These are phyloP conservation scores for Phyto melanocephala DNA, from an alignment of 2,888 invertebrate species.

Conservation along the genomic window DNA sequence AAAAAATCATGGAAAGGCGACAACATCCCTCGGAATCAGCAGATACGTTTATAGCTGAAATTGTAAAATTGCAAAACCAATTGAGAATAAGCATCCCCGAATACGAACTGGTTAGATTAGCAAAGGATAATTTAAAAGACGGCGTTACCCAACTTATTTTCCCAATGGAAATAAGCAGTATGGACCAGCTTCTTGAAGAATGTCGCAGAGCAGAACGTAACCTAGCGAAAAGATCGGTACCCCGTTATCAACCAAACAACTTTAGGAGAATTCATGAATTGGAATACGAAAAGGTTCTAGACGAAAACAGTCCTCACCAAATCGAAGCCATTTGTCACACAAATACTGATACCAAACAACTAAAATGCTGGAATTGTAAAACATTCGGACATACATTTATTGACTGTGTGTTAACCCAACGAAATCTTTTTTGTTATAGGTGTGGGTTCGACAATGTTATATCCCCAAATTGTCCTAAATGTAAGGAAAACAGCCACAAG, in stretches of 20 bases:
- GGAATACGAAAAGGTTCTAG: not conserved
- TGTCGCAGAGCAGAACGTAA: not conserved
- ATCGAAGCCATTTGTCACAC: too few relatives aligned
- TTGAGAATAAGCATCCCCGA: not conserved
- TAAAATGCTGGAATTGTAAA: not conserved
- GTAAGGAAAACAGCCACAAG: not conserved
- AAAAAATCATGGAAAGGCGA: conserved; percentile 11
- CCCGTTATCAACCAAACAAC: not conserved
- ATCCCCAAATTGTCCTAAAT: not conserved
- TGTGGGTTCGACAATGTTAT: not conserved
- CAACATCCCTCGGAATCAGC: not conserved
- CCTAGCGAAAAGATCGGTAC: not conserved
- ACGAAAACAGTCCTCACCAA: not conserved
- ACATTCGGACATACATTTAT: not conserved
- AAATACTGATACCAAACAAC: not conserved
- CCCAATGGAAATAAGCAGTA: not conserved
- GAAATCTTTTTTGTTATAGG: too few relatives aligned
- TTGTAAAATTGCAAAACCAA: too few relatives aligned
- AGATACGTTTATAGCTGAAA: too few relatives aligned
- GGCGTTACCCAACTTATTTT: not conserved
- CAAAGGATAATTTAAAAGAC: not conserved
- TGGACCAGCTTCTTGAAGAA: not conserved
- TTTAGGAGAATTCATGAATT: not conserved
- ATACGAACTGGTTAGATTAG: too few relatives aligned
- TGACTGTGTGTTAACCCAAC: not conserved